Base-by-base conservation (phyloP, 1,140 invertebrate genomes). In the Pararge aegeria region DNA sequence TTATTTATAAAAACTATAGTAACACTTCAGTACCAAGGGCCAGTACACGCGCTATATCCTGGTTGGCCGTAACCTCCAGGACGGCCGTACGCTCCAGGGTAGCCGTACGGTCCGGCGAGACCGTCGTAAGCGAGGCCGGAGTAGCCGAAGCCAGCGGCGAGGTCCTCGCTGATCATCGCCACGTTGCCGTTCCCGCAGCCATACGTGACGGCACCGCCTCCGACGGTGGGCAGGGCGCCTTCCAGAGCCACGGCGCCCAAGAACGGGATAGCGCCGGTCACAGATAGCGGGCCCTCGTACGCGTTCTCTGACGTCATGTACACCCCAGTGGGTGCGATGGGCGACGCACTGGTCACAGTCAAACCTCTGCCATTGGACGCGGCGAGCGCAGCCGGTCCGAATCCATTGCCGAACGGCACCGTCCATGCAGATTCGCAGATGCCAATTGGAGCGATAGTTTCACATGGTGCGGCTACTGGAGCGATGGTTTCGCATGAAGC, bases 201-300 rank as follows among this genome's bases (percentile, higher is more conserved):
- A 21, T 71, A 69, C 1, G 57, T 46, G 16, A 74, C 62, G 2
- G 62, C 64, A 3, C 74, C 74, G 42, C 61, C 29, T n/a, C 74
- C 74, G 42, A 44, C 38, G n/a, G 68, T 68, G 1, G 74, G 71
- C 7, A 78, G 21, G 4, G 55, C 66, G 0, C 66, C 68, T 48
- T 67, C 51, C 10, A 58, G 7, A 7, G 55, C 55, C 5, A 58
- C 48, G 7, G 55, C 48, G 5, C 55, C 48, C 10, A 67, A 29
- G 68, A 67, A 70, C 0, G 61, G 61, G 2, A 75, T 37, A 15
- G 49, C 21, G 5, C 73, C 73, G 29, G 60, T 29, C 0, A 65
- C 56, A 7, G 66, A 59, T 0, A 69, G 20, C 6, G 55, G 13
- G 7, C 68, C 62, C 53, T 70, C 68, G 2, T 65, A 54, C 2